Conservation (phyloP, 53 echinoderm and acorn worm genomes). For the Stichopus horrens region DNA sequence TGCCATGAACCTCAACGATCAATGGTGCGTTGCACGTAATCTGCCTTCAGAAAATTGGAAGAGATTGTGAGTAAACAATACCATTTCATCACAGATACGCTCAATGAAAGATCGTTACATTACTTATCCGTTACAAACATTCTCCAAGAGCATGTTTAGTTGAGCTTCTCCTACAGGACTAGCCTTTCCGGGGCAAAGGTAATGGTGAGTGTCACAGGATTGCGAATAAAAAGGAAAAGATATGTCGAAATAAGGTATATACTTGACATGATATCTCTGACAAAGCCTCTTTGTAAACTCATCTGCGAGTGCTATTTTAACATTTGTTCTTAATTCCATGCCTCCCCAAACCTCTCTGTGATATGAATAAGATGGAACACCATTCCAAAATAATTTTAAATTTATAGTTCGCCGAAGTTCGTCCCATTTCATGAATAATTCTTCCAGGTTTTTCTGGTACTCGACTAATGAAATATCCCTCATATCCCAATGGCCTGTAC, state of each 20-base stretch:
- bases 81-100: too few species aligned
- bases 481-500: conserved; percentile 20
- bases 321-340: conserved; percentile 13
- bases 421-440: neutral
- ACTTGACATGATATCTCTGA: neutral
- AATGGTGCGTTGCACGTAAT: too few species aligned
- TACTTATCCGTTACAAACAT: too few species aligned
- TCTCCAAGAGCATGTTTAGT: neutral
- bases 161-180: neutral
- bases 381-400: neutral
- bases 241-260: neutral
- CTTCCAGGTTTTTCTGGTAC: conserved; percentile 1
- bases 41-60: too few species aligned
- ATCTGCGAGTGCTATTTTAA: conserved; percentile 20
- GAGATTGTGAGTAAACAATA: too few species aligned
- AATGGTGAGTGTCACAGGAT: neutral
- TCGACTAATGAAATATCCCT: conserved; percentile 8
- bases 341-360: neutral
- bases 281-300: neutral
- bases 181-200: neutral
- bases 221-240: conserved; percentile 12
- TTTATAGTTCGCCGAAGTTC: neutral
- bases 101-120: too few species aligned
- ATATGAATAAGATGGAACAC: conserved; percentile 9
- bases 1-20: too few species aligned